Evolutionary conservation across 64 coral and sea anemone genomes (phyloP).

Genomic region (Platygyra sinensis): DNA sequence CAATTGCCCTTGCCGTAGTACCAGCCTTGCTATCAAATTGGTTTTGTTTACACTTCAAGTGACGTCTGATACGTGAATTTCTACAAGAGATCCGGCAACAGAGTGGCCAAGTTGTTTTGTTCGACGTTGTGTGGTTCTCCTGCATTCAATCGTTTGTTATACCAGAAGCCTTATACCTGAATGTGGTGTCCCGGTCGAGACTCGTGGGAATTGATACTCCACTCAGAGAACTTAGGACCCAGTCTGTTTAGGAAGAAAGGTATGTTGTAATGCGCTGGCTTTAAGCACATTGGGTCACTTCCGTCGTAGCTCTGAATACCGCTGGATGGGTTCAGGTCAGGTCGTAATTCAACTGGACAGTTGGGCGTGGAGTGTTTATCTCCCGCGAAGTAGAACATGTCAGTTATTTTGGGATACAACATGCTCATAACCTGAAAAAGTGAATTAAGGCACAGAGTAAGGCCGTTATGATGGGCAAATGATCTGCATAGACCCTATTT

Average conservation of each 20-base stretch:
- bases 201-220: constrained; percentile 57
- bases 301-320: constrained; percentile 55
- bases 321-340: constrained; percentile 72
- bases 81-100: no score
- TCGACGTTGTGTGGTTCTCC: no score
- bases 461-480: neutral
- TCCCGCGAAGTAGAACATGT: constrained; percentile 77
- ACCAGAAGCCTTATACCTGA: no score
- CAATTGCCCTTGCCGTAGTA: no score
- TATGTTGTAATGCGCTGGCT: constrained; percentile 54
- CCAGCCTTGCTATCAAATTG: no score
- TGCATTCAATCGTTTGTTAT: no score
- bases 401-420: constrained; percentile 57
- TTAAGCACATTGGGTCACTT: constrained; percentile 13
- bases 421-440: constrained; percentile 39
- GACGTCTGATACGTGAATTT: no score
- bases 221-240: constrained; percentile 57
- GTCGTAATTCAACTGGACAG: constrained; percentile 47
- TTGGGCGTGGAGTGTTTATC: constrained; percentile 72
- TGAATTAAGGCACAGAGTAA: neutral
- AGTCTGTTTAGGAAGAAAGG: constrained; percentile 58
- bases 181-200: constrained; percentile 55
- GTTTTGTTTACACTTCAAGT: no score
- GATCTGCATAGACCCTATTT: no score
- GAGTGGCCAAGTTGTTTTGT: no score